These are phyloP conservation scores for Brachyistius frenatus DNA, from an alignment of 2,113 vertebrate species.

Conservation along the genomic window DNA sequence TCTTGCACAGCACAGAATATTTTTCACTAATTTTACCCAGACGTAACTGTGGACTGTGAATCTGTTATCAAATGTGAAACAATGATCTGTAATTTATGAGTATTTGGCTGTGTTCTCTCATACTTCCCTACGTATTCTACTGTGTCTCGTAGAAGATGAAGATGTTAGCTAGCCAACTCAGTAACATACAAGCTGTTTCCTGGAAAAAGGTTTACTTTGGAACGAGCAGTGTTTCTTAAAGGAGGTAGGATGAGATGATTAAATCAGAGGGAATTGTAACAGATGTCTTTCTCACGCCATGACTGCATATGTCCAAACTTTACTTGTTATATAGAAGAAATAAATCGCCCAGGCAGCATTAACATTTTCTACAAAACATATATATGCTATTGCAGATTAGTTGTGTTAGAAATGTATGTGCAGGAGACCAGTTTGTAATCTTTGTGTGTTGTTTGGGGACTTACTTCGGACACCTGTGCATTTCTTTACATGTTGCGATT, in stretches of 20 bases:
- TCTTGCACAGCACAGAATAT: no score
- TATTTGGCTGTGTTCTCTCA: background rate
- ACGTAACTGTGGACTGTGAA: background rate
- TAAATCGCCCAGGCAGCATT: background rate
- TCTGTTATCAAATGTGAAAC: background rate
- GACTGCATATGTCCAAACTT: background rate
- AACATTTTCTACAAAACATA: background rate
- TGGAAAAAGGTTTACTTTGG: constrained; percentile 4
- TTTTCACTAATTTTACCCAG: background rate
- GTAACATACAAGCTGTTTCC: background rate
- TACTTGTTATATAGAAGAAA: background rate
- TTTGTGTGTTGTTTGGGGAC: no score
- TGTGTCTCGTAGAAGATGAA: background rate
- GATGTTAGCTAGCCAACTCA: background rate
- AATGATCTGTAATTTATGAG: background rate
- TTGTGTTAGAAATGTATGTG: no score
- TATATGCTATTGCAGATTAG: no score
- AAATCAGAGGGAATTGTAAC: constrained; percentile 8
- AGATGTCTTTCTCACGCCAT: constrained; percentile 5
- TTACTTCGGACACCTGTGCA: no score
- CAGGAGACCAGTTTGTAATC: no score
- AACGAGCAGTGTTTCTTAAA: background rate
- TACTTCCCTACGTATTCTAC: background rate
- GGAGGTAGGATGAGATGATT: constrained; percentile 12
- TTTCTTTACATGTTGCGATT: no score